Evolutionary conservation across 2,888 invertebrate genomes (phyloP), one percentile per base, ranked within the genome.

Genomic region (Pyrochroa serraticornis): DNA sequence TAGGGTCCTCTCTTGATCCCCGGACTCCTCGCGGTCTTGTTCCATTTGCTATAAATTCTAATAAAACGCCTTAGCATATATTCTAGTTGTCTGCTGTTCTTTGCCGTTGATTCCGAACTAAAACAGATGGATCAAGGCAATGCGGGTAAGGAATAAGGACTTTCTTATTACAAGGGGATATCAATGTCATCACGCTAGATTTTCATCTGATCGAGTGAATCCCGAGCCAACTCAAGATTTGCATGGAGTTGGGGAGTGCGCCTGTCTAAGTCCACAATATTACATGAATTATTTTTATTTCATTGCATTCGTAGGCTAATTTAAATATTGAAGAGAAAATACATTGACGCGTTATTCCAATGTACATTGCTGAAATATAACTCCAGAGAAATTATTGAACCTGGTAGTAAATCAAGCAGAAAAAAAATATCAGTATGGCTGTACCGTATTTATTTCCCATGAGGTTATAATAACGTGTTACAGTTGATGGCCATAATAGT

Each of bases 1-100:
- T 58, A 66, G 70, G 65, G 13, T 38, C 69, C 70, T 60, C 58
- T 65, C 68, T 70, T 68, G 70, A 70, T 69, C 69, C 66, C 57
- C 64, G 62, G 64, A 12, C 45, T 32, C 7, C 63, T 61, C 67
- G 67, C 62, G 66, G 67, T 69, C 66, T 67, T 69, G 67, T 71
- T 73, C 68, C 68, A 71, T 73, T 71, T 71, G 68, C 73, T 63
- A 71, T 74, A 74, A 74, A 74, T 74, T 72, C 70, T 70, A 71
- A 74, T 74, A 73, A 72, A 73, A 69, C 58, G 73, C 65, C 71
- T 70, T 67, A 64, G 65, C 63, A 66, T 71, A 64, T 67, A 68
- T 69, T 70, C 69, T 48, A 58, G 60, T 63, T 67, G 67, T 65
- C 68, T 68, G 53, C 65, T 60, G 42, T 58, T 64, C 53, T 60